Percentiles rank a stretch among this genome's conserved stretches.
phyloP scores from a whole-genome alignment of 2,888 invertebrate genomes.

The Aphodius sticticus region DNA sequence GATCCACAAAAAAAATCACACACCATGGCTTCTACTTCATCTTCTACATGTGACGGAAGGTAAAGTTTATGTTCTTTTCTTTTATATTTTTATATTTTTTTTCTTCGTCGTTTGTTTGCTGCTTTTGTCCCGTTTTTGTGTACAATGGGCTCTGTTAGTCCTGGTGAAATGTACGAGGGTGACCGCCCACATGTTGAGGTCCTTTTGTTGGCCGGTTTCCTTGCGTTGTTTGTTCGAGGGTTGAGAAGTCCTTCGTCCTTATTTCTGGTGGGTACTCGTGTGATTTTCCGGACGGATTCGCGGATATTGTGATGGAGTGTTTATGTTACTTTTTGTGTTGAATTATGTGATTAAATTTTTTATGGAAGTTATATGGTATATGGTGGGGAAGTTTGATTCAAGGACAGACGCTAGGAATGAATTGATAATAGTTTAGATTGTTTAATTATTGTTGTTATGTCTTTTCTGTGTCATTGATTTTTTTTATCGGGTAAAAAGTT shows the following conservation, averaged over 20 bases:
- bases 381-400: too few species aligned
- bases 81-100: neutral
- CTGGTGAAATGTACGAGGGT: neutral
- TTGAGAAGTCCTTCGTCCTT: neutral
- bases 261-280: neutral
- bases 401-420: too few species aligned
- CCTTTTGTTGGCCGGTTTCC: conserved; percentile 33
- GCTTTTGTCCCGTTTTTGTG: neutral
- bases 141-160: neutral
- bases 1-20: neutral
- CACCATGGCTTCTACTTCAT: neutral
- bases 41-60: neutral
- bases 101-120: neutral
- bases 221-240: neutral
- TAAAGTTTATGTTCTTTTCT: neutral
- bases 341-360: neutral
- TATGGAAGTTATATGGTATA: too few species aligned
- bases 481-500: too few species aligned
- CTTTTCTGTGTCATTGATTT: too few species aligned
- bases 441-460: too few species aligned
- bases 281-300: neutral
- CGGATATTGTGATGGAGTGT: neutral
- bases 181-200: conserved; percentile 33
- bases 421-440: too few species aligned
- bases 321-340: neutral